These are phyloP conservation scores for Bombus ignitus DNA, from an alignment of 1,140 invertebrate species.

Conservation along the genomic window DNA sequence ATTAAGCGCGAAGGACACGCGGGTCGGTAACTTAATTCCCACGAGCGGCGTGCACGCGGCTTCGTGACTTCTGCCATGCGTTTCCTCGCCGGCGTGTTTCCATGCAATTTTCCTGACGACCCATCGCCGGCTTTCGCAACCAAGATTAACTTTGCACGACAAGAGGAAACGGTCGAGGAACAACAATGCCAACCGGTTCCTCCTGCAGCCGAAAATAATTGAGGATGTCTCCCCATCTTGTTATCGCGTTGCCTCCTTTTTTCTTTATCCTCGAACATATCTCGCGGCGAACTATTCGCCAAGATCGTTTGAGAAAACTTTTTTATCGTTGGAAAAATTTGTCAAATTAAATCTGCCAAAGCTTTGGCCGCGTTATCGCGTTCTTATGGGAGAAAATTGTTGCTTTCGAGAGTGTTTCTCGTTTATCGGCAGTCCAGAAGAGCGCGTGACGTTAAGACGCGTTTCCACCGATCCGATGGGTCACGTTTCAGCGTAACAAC, in stretches of 20 bases:
- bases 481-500: not conserved
- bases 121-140: slow-evolving; percentile 43
- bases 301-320: no score
- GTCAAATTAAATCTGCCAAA: fast-evolving
- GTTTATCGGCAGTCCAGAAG: fast-evolving
- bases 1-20: slow-evolving; percentile 65
- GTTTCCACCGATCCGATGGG: not conserved
- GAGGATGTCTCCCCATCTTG: not conserved
- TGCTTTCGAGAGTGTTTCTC: not conserved
- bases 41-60: slow-evolving; percentile 38
- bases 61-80: slow-evolving; percentile 50
- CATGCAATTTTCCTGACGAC: slow-evolving; percentile 59
- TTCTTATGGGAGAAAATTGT: no score
- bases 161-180: not conserved
- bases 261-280: fast-evolving
- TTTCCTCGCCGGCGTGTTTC: slow-evolving; percentile 62
- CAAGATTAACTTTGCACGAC: slow-evolving; percentile 27
- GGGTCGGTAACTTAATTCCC: slow-evolving; percentile 68
- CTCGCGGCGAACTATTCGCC: no score
- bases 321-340: fast-evolving
- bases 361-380: no score
- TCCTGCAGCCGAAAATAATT: not conserved
- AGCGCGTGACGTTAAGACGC: not conserved
- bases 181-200: not conserved
- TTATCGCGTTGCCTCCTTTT: not conserved